Evolutionary conservation across 2,797 vertebrate genomes (phyloP), one percentile per base, ranked within the genome.

Genomic region (Percopsis omiscomaycus): DNA sequence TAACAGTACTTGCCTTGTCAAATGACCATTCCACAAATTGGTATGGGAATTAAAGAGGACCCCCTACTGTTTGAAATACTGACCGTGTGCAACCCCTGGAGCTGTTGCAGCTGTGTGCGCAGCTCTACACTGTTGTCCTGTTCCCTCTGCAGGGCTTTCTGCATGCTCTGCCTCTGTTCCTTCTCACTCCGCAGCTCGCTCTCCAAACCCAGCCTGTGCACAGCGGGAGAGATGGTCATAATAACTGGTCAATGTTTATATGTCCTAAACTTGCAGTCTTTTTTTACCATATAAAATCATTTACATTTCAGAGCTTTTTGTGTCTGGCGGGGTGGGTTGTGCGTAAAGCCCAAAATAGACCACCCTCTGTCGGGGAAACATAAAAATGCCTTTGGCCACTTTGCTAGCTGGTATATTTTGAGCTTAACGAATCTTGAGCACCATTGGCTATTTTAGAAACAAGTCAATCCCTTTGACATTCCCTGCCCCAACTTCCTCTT

Each of bases 21-120:
- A 42, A 42, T 42, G 5, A 42, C 6, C 37, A 42, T 42, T 42
- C 37, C 37, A 42, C 37, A 42, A 42, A 42, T 42, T 52, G n/a
- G 13, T 52, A 9, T 52, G n/a, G n/a, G 50, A 9, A 22, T 22
- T 14, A 3, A 9, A 22, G 50, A 15, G 50, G 50, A 15, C 16
- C 8, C 50, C 15, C 12, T 48, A 15, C 3, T 3, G 47, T 15
- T 12, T 0, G 4, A 0, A n/a, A 32, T 2, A 79, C 91, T 79
- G 81, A 97, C 96, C 91, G 90, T 90, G 73, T 95, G 91, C 55
- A 98, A 83, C 44, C 95, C 96, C 78, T 95, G 93, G 29, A 96
- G 94, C 84, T 98, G 96, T 30, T 98, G 95, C 61, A 98, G 81
- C 84, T 98, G 95, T 28, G 94, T 94, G 83, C 92, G 94, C 46